Evolutionary conservation across 2,888 invertebrate species (phyloP).

Genomic region (Tipula unca): DNA sequence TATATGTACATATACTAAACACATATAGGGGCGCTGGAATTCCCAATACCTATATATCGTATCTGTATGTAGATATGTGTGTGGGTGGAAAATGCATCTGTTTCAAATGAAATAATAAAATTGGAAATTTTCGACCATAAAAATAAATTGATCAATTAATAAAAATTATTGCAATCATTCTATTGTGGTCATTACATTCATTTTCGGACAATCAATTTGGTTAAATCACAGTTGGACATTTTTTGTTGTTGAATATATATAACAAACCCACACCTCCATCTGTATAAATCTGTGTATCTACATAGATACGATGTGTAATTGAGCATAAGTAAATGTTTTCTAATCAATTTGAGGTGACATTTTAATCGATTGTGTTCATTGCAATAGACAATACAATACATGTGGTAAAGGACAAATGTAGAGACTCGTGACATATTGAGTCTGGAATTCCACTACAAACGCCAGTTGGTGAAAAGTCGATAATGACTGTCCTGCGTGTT

Average conservation of each 20-base stretch:
- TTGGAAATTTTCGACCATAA: neutral
- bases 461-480: no score
- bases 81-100: neutral
- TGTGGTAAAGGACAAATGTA: no score
- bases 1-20: neutral
- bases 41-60: neutral
- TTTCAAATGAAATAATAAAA: neutral
- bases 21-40: neutral
- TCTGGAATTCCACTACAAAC: no score
- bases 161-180: constrained; percentile 8
- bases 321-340: neutral
- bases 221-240: neutral
- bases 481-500: no score
- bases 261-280: neutral
- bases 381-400: no score
- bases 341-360: neutral
- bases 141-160: constrained; percentile 14
- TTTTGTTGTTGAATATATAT: neutral
- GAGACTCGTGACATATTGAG: no score
- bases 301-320: neutral
- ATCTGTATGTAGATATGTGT: neutral
- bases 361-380: no score
- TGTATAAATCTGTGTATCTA: neutral
- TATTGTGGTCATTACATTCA: neutral
- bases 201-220: neutral